Evolutionary conservation across 2,888 invertebrate species (phyloP).

Genomic region (Allacma fusca): DNA sequence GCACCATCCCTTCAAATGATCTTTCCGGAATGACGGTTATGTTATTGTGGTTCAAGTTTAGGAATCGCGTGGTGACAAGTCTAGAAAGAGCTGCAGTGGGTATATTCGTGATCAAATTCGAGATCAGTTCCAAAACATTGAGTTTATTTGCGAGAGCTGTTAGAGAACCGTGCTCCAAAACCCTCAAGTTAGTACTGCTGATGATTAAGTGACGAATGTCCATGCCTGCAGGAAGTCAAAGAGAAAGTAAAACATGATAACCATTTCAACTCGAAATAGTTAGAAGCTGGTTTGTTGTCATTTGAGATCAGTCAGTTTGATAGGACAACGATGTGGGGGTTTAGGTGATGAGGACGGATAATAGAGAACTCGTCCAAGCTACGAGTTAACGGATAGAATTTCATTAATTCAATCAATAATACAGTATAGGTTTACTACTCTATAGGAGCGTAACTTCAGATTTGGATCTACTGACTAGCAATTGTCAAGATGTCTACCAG

Average conservation of each 20-base stretch:
- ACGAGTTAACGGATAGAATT: too few relatives aligned
- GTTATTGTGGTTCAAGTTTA: slow-evolving; percentile 88
- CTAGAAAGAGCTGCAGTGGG: slow-evolving; percentile 82
- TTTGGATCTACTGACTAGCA: too few relatives aligned
- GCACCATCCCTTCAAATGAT: slow-evolving; percentile 86
- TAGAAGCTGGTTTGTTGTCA: too few relatives aligned
- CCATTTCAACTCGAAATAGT: too few relatives aligned
- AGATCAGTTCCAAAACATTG: slow-evolving; percentile 86
- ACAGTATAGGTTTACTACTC: too few relatives aligned
- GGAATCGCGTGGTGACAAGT: slow-evolving; percentile 81
- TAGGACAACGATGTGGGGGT: too few relatives aligned
- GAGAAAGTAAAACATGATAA: not conserved
- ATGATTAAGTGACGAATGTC: slow-evolving; percentile 88
- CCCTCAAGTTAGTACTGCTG: slow-evolving; percentile 84
- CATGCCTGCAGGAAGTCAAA: slow-evolving; percentile 66
- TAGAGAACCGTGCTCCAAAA: slow-evolving; percentile 85
- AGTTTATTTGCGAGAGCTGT: slow-evolving; percentile 80
- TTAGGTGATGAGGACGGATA: too few relatives aligned
- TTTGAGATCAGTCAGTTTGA: too few relatives aligned
- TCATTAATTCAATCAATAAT: too few relatives aligned
- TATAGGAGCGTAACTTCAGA: too few relatives aligned
- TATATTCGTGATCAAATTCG: slow-evolving; percentile 81
- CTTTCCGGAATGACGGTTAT: slow-evolving; percentile 79
- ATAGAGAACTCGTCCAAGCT: too few relatives aligned
- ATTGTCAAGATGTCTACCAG: too few relatives aligned